Percentiles rank a stretch among this genome's conserved stretches.
Evolutionary conservation across 2,888 invertebrate genomes (phyloP).

Genomic region (Spisula subtruncata): DNA sequence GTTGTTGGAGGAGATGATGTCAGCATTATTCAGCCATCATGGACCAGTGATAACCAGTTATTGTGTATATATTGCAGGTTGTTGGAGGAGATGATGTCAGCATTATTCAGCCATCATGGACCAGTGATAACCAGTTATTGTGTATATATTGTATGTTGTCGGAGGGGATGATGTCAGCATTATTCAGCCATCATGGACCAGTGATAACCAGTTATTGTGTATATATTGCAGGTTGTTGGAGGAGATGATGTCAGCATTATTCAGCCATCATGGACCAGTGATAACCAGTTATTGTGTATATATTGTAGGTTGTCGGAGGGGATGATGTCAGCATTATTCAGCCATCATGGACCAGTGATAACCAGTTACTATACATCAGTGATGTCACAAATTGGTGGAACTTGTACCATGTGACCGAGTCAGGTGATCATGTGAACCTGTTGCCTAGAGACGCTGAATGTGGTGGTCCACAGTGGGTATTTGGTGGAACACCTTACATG

Average conservation of each 20-base stretch:
- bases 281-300: neutral
- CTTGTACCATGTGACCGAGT: slow-evolving; percentile 83
- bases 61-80: too few species aligned
- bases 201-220: slow-evolving; percentile 77
- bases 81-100: too few species aligned
- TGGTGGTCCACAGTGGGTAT: slow-evolving; percentile 86
- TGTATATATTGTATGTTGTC: slow-evolving; percentile 75
- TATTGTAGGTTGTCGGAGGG: slow-evolving; percentile 79
- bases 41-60: too few species aligned
- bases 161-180: slow-evolving; percentile 83
- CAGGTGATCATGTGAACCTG: slow-evolving; percentile 81
- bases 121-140: neutral
- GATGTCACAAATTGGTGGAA: slow-evolving; percentile 88
- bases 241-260: slow-evolving; percentile 84
- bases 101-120: too few species aligned
- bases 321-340: slow-evolving; percentile 84
- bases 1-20: too few species aligned
- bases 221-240: slow-evolving; percentile 78
- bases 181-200: slow-evolving; percentile 86
- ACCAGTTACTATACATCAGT: slow-evolving; percentile 84
- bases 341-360: slow-evolving; percentile 86
- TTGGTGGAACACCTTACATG: slow-evolving; percentile 82
- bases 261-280: slow-evolving; percentile 82
- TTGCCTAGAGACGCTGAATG: slow-evolving; percentile 79
- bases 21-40: too few species aligned